phyloP scores from a whole-genome alignment of 2,113 vertebrate species.

The Phaetusa simplex region DNA sequence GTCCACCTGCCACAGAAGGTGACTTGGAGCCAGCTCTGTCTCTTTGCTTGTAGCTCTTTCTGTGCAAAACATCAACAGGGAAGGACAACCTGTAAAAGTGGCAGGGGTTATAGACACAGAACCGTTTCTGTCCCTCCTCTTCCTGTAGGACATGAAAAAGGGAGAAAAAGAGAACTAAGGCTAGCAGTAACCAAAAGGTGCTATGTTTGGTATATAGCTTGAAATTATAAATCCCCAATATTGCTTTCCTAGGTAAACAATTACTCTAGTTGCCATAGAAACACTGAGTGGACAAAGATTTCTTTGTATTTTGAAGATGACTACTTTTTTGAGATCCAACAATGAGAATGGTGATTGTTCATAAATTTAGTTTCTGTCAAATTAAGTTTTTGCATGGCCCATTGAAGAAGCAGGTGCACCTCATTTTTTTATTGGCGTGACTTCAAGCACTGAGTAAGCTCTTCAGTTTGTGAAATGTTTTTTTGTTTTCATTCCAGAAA shows the following conservation, averaged over 20 bases:
- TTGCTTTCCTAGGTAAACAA: slow-evolving; percentile 1
- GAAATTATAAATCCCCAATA: not conserved
- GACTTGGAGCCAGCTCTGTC: not conserved
- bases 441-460: not conserved
- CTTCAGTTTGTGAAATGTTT: not conserved
- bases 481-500: not conserved
- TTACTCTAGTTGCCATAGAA: not conserved
- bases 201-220: not conserved
- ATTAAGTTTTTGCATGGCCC: not conserved
- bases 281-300: not conserved
- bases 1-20: not conserved
- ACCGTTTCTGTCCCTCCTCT: not conserved
- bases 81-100: not conserved
- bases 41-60: not conserved
- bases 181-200: not conserved
- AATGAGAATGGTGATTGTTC: not conserved
- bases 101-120: not conserved
- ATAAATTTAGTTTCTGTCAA: not conserved
- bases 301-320: not conserved
- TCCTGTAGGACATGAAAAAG: not conserved
- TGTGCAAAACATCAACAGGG: not conserved
- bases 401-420: not conserved
- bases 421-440: not conserved
- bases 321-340: not conserved
- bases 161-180: not conserved